Evolutionary conservation across 2,888 invertebrate species (phyloP).

Genomic region (Carpatolechia fugitivella): DNA sequence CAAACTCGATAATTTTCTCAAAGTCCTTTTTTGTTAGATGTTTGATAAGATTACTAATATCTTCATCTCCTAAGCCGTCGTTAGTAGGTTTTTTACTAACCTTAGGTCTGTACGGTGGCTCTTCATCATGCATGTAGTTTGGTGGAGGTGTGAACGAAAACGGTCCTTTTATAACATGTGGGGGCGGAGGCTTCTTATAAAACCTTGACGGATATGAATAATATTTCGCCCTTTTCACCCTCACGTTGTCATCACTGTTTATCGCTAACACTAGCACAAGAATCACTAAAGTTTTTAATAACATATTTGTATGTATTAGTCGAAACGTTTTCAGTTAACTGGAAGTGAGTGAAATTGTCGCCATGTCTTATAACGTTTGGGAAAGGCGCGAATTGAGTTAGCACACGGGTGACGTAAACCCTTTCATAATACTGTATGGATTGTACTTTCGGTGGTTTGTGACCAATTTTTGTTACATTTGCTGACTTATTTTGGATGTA

Average conservation of each 20-base stretch:
- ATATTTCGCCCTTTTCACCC: slow-evolving; percentile 60
- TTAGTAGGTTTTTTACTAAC: slow-evolving; percentile 54
- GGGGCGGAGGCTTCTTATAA: slow-evolving; percentile 50
- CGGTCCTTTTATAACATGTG: slow-evolving; percentile 33
- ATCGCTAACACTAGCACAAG: not conserved
- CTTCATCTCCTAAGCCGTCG: slow-evolving; percentile 56
- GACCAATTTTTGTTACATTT: not conserved
- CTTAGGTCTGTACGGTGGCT: slow-evolving; percentile 43
- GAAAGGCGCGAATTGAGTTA: slow-evolving; percentile 73
- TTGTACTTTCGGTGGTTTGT: not conserved
- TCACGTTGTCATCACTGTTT: slow-evolving; percentile 17
- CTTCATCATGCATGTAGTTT: slow-evolving; percentile 41
- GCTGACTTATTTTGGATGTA: not conserved
- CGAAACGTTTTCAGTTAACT: slow-evolving; percentile 48
- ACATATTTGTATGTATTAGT: slow-evolving; percentile 2
- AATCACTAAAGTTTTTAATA: slow-evolving; percentile 20
- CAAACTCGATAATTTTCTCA: slow-evolving; percentile 57
- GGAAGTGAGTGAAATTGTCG: slow-evolving; percentile 50
- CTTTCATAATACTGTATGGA: slow-evolving; percentile 7
- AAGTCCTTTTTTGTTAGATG: slow-evolving; percentile 63
- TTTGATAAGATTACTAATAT: slow-evolving; percentile 59
- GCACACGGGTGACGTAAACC: slow-evolving; percentile 28
- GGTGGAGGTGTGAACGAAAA: slow-evolving; percentile 64
- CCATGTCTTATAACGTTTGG: slow-evolving; percentile 60
- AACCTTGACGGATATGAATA: slow-evolving; percentile 51